Percentiles rank a stretch among this genome's conserved stretches.
phyloP scores from a whole-genome alignment of 1,140 invertebrate genomes.

The Microplitis mediator region DNA sequence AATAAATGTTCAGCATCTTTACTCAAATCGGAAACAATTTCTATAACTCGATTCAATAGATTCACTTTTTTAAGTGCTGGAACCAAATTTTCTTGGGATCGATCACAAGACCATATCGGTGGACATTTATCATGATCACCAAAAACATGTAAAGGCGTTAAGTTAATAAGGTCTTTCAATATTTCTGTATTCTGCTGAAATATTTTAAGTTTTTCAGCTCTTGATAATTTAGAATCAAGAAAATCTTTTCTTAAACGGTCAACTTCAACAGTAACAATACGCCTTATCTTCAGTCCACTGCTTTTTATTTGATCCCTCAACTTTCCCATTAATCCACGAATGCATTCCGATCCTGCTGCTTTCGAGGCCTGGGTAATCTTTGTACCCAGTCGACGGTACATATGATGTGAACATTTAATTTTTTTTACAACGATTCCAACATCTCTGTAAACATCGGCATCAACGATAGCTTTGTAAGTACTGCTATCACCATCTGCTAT shows the following conservation, averaged over 20 bases:
- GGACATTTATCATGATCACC: not conserved
- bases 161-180: not conserved
- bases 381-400: constrained; percentile 3
- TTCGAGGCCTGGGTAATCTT: not conserved
- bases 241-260: not conserved
- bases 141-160: not conserved
- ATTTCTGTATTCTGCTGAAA: too few species aligned
- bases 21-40: not conserved
- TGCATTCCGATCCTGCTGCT: too few species aligned
- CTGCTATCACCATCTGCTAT: constrained; percentile 55
- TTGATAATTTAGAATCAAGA: not conserved
- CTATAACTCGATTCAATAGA: not conserved
- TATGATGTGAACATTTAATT: constrained; percentile 22
- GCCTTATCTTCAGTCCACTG: not conserved
- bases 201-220: not conserved
- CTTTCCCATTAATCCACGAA: not conserved
- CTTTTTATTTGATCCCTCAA: not conserved
- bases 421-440: not conserved
- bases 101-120: not conserved
- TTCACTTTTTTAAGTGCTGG: not conserved
- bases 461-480: constrained; percentile 20
- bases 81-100: not conserved
- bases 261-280: not conserved
- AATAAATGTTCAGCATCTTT: not conserved
- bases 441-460: constrained; percentile 14